Conservation (phyloP, 1,140 invertebrate genomes). For the Ephestia elutella region DNA sequence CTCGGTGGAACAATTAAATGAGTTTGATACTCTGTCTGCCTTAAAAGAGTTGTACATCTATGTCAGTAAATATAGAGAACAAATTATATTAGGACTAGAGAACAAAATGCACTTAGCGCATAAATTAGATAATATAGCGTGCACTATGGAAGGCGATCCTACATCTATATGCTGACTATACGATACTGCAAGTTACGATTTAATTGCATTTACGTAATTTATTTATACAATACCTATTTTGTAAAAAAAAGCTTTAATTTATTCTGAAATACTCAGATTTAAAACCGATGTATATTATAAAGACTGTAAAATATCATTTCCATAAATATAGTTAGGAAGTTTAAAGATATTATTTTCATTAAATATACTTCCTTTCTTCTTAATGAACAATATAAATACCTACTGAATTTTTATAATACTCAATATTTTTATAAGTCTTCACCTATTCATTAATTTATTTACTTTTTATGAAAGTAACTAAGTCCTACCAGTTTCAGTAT, state of each 20-base stretch:
- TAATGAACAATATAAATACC: slow-evolving; percentile 20
- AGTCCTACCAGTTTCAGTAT: slow-evolving; percentile 15
- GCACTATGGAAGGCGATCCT: slow-evolving; percentile 88
- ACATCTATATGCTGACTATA: slow-evolving; percentile 74
- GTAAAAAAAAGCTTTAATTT: slow-evolving; percentile 73
- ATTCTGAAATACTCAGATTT: slow-evolving; percentile 69
- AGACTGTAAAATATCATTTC: slow-evolving; percentile 67
- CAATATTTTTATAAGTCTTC: neutral
- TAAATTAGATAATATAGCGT: slow-evolving; percentile 92
- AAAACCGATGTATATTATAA: slow-evolving; percentile 56
- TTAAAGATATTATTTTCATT: slow-evolving; percentile 35
- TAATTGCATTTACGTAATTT: slow-evolving; percentile 71
- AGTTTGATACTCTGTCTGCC: slow-evolving; percentile 92
- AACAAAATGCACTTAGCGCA: slow-evolving; percentile 91
- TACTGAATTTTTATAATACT: slow-evolving; percentile 1
- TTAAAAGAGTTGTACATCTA: slow-evolving; percentile 96
- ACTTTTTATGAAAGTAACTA: slow-evolving; percentile 9
- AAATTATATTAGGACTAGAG: slow-evolving; percentile 90
- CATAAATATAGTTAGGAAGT: slow-evolving; percentile 43
- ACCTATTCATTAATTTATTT: slow-evolving; percentile 11
- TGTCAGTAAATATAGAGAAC: slow-evolving; percentile 93
- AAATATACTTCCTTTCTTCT: slow-evolving; percentile 12
- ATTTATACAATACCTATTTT: slow-evolving; percentile 67
- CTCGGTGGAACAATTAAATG: slow-evolving; percentile 88
- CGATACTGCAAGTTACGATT: slow-evolving; percentile 59